A percentile compares a stretch with the other conserved stretches of the same genome.
Conservation (phyloP, 2,113 vertebrate genomes). For the Lipophrys pholis region DNA sequence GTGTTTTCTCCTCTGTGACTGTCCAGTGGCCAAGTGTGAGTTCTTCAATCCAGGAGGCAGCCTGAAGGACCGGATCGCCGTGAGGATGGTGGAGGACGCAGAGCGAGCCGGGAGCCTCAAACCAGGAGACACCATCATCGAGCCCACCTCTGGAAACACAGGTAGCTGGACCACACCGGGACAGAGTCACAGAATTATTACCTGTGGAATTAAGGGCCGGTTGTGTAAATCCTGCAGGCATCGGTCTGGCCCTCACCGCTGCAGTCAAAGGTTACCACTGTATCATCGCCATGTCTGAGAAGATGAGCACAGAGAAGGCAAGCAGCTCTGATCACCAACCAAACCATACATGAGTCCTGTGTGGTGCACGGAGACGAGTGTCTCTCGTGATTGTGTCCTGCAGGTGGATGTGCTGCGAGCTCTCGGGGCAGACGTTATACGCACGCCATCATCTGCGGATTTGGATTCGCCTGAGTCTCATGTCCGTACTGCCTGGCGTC, state of each 20-base stretch:
- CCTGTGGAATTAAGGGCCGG: background rate
- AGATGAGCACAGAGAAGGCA: conserved; percentile 97
- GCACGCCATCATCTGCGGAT: conserved; percentile 90
- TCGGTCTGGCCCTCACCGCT: conserved; percentile 94
- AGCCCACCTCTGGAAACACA: conserved; percentile 97
- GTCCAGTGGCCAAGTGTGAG: conserved; percentile 94
- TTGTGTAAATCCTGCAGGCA: conserved; percentile 79
- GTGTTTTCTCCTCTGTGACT: conserved; percentile 5
- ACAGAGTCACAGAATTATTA: too few species aligned
- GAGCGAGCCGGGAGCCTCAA: conserved; percentile 88
- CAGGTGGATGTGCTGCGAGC: conserved; percentile 95
- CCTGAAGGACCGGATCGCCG: conserved; percentile 94
- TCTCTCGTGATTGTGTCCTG: background rate
- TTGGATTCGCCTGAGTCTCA: conserved; percentile 98
- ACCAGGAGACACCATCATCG: conserved; percentile 95
- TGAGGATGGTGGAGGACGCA: conserved; percentile 96
- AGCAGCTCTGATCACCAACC: too few species aligned
- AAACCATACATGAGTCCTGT: too few species aligned
- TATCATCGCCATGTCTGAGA: conserved; percentile 98
- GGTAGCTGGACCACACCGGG: conserved; percentile 75
- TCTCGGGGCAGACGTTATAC: conserved; percentile 95
- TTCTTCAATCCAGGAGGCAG: conserved; percentile 96
- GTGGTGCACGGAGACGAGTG: too few species aligned
- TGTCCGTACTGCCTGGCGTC: conserved; percentile 94
- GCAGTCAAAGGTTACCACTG: conserved; percentile 97